phyloP scores from a whole-genome alignment of 2,797 vertebrate species.

The Carapus acus region DNA sequence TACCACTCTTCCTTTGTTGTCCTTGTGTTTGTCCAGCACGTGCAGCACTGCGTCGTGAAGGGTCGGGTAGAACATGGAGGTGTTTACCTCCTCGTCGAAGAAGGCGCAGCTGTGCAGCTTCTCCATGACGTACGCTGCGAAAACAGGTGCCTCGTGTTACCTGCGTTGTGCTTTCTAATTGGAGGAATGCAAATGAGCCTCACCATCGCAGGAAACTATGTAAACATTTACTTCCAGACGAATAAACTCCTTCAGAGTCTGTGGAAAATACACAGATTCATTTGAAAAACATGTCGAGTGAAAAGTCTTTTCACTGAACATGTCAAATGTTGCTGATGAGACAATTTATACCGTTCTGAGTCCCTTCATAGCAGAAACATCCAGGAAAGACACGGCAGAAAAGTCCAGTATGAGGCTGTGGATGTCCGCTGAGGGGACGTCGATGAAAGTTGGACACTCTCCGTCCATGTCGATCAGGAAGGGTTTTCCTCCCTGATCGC shows the following conservation, averaged over 20 bases:
- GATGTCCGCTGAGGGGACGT: constrained; percentile 72
- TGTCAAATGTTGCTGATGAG: too few relatives aligned
- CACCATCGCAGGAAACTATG: constrained; percentile 81
- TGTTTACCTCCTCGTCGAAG: constrained; percentile 84
- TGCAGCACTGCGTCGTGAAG: constrained; percentile 84
- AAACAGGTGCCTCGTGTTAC: background rate
- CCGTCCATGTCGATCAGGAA: constrained; percentile 73
- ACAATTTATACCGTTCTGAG: constrained; percentile 74
- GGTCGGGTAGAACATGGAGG: constrained; percentile 84
- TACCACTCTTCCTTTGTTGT: constrained; percentile 1
- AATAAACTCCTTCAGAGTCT: constrained; percentile 84
- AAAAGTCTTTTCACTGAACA: too few relatives aligned
- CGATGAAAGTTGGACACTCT: constrained; percentile 68
- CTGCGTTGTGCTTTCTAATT: background rate
- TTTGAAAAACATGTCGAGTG: too few relatives aligned
- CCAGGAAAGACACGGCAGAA: constrained; percentile 84
- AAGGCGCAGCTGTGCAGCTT: constrained; percentile 79
- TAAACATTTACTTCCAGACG: constrained; percentile 81
- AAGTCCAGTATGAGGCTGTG: constrained; percentile 89
- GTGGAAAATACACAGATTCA: constrained; percentile 41
- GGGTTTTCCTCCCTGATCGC: constrained; percentile 67
- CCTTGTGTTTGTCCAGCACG: constrained; percentile 69
- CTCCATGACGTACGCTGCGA: constrained; percentile 77
- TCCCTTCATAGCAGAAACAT: constrained; percentile 80
- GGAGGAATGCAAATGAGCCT: constrained; percentile 46